Base-by-base conservation (phyloP, 2,797 vertebrate genomes). In the Macropodus opercularis region DNA sequence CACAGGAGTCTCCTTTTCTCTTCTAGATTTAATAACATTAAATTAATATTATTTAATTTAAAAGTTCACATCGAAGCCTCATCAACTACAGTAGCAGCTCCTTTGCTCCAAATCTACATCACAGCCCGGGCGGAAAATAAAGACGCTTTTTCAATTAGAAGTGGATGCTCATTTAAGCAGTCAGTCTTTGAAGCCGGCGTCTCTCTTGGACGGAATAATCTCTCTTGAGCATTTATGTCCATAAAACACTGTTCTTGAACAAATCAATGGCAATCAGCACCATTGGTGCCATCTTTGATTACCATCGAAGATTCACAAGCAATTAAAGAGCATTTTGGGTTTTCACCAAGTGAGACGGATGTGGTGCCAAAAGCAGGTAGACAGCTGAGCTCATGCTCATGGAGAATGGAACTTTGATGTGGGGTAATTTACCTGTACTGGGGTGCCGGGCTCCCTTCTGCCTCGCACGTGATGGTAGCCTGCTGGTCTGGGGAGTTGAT, bases 381-480 rank as follows among this genome's bases (percentile, higher is more conserved):
- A 60, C 9, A 4, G 27, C 19, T 18, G 38, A 72, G 48, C 35
- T 14, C 11, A 40, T 46, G 55, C 50, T 46, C 2, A 46, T 0
- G 42, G 52, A 59, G 15, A 53, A 63, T 38, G 38, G 23, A 56
- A 23, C 41, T 74, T 62, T 63, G 52, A 63, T 27, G 57, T 50
- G 50, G 27, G 52, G 59, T 61, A 35, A 62, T 75, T 77, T 88
- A 93, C 93, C 92, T 93, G 87, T 93, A 92, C 63, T 92, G 87
- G 0, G 56, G 88, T 15, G 85, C 59, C 35, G 90, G 90, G 57
- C 65, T 85, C 43, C 92, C 92, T 23, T 86, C 89, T 1, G 92
- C 90, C 68, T 89, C 87, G 12, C 93, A 94, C 18, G 41, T 59
- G 57, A 94, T 77, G 40, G 83, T 85, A 15, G 90, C 89, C 70